phyloP scores from a whole-genome alignment of 2,888 invertebrate species.

The Diploptera punctata region DNA sequence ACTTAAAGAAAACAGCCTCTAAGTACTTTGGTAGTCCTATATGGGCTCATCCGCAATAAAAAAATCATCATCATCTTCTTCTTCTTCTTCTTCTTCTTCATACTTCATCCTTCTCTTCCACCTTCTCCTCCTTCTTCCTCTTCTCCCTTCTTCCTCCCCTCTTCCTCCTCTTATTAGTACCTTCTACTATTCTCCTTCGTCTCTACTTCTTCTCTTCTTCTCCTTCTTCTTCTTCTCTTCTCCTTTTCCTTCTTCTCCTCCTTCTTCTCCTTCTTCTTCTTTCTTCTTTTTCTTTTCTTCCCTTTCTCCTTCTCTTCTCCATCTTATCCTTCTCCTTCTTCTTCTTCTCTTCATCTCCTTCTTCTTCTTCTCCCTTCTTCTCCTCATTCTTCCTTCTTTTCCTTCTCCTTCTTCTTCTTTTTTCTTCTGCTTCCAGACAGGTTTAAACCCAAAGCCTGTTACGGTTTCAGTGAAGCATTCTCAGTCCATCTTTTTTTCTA shows the following conservation, averaged over 20 bases:
- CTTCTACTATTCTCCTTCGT: neutral
- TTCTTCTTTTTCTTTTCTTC: neutral
- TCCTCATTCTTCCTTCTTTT: no score
- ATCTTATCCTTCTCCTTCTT: neutral
- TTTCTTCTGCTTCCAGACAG: neutral
- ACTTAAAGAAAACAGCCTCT: no score
- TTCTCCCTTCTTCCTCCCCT: neutral
- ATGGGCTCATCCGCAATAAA: no score
- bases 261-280: neutral
- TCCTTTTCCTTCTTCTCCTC: neutral
- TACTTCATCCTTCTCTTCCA: neutral
- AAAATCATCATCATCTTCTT: no score
- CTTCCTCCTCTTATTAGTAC: neutral
- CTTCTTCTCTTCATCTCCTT: neutral
- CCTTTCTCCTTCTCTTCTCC: neutral
- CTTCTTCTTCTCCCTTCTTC: neutral
- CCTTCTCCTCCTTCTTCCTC: neutral
- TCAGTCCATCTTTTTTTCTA: no score
- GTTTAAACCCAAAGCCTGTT: no score
- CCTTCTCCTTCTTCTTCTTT: neutral
- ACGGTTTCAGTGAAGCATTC: no score
- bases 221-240: neutral
- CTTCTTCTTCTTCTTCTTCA: no score
- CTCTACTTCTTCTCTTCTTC: neutral
- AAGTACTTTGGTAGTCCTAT: no score